Conservation (phyloP, 2,888 invertebrate species). For the Plagiodera versicolora region DNA sequence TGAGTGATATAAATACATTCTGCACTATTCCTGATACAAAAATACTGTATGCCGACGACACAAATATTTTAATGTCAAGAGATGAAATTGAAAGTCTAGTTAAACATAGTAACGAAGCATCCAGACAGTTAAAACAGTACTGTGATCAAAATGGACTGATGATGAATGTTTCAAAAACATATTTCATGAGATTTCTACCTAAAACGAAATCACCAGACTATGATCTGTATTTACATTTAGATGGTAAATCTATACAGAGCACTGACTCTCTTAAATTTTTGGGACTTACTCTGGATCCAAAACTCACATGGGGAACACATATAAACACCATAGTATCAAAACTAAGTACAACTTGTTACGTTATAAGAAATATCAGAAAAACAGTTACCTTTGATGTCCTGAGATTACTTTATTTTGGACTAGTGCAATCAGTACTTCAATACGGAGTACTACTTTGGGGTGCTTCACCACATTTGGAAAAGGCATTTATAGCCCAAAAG, state of each 20-base stretch:
- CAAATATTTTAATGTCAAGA: background rate
- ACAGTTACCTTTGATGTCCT: conserved; percentile 6
- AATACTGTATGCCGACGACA: background rate
- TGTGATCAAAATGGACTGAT: conserved; percentile 1
- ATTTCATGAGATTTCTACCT: conserved; percentile 7
- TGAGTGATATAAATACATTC: conserved; percentile 1
- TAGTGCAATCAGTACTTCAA: conserved; percentile 8
- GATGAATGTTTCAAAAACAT: conserved; percentile 2
- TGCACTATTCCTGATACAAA: conserved; percentile 6
- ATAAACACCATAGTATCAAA: background rate
- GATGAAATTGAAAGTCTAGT: conserved; percentile 1
- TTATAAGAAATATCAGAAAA: conserved; percentile 6
- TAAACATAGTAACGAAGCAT: background rate
- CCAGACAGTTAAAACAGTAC: background rate
- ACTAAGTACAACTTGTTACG: background rate
- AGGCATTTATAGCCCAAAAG: background rate
- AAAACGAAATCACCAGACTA: conserved; percentile 4
- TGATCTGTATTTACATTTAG: conserved; percentile 2
- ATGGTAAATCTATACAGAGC: conserved; percentile 3
- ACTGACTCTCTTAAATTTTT: background rate
- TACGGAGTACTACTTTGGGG: background rate
- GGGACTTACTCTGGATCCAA: background rate
- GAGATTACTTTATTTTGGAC: conserved; percentile 6
- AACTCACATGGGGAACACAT: conserved; percentile 5
- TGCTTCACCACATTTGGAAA: background rate